phyloP scores from a whole-genome alignment of 2,113 vertebrate genomes.

The Pelmatolapia mariae region DNA sequence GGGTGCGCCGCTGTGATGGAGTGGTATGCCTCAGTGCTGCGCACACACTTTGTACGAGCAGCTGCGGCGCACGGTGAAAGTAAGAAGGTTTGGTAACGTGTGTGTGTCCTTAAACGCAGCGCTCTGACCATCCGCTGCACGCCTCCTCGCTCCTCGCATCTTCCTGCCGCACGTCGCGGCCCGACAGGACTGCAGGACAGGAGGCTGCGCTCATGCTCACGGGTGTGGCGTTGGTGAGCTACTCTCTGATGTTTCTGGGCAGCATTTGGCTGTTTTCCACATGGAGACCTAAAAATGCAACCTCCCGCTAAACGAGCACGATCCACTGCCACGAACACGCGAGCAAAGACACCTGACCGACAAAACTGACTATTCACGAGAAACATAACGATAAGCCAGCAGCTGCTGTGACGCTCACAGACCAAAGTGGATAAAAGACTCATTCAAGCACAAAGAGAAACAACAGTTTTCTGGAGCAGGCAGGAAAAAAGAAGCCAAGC shows the following conservation, averaged over 20 bases:
- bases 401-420: background rate
- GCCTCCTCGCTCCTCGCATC: background rate
- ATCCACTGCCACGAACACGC: accelerated
- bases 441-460: background rate
- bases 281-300: background rate
- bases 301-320: background rate
- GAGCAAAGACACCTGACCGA: background rate
- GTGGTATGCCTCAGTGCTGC: background rate
- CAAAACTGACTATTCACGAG: accelerated
- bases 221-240: accelerated
- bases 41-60: background rate
- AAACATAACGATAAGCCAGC: background rate
- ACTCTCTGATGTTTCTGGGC: background rate
- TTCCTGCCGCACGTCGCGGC: background rate
- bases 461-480: background rate
- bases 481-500: background rate
- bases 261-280: background rate
- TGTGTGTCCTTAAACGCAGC: background rate
- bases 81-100: background rate
- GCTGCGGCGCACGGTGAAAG: accelerated
- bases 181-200: background rate
- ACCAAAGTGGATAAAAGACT: background rate
- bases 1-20: background rate
- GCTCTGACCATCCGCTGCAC: background rate
- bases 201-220: background rate